Evolutionary conservation across 2,113 vertebrate genomes (phyloP), one percentile per base, ranked within the genome.

Genomic region (Ailuropoda melanoleuca): DNA sequence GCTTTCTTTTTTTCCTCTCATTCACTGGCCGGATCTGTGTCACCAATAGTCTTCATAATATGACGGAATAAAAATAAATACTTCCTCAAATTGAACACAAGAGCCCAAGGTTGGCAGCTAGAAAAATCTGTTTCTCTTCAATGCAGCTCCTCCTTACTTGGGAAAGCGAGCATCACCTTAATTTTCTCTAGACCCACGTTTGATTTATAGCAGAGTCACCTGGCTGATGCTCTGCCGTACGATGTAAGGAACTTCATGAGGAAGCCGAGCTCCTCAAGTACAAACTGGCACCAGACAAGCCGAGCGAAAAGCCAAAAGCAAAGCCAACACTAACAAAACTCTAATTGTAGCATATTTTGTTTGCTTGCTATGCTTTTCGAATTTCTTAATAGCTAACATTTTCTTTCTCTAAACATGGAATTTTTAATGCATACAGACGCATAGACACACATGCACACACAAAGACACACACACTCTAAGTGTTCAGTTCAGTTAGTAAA

Each of bases 151-250:
- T 64, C 6, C 39, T 9, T 72, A 4, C 26, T 56, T 31, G 72
- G n/a, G 31, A 53, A 90, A 70, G 43, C 3, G 62, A 39, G 12
- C 4, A 0, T 1, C 5, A 2, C n/a, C 48, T n/a, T 13, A 29
- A 0, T 5, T 24, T 31, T 37, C n/a, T 92, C 23, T 37, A 3
- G 19, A 23, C 26, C 50, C 8, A 11, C 4, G 0, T 3, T 17
- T 66, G 26, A 2, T 3, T 39, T 34, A 11, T 0, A 26, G 17
- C 10, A 6, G 55, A 89, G 46, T 14, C 11, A 31, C 15, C 14
- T 18, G 39, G 77, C 29, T 66, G 31, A 12, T 29, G 8, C 8
- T 46, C 43, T 12, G 1, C 4, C 39, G 15, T 37, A 21, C 74
- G 56, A 23, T 24, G 12, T 10, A 29, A 60, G 23, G 24, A 85